Evolutionary conservation across 2,113 vertebrate genomes (phyloP), one percentile per base, ranked within the genome.

Genomic region (Psittacara wagleri): DNA sequence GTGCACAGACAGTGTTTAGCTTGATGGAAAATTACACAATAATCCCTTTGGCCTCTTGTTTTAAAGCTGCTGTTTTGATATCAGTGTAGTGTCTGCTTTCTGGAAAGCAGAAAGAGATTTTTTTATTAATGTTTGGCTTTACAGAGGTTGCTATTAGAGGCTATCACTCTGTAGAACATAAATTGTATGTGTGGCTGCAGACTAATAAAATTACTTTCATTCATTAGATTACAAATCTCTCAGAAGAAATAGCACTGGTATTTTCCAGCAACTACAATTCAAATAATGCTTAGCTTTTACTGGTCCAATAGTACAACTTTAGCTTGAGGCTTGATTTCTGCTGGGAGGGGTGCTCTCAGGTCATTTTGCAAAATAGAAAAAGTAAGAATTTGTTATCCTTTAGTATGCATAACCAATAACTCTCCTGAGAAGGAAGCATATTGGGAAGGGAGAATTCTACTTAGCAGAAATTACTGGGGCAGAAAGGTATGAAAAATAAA

Each of bases 141-240:
- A 55, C 55, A 86, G 76, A 39, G 24, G 16, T 72, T 61, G 66
- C 43, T 83, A 12, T 70, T 94, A 48, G 33, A 63, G 33, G 33
- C 61, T 88, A 13, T 92, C 54, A 67, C 74, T 92, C 76, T 86
- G 48, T 29, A 59, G 46, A 87, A 88, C 1, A 0, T 74, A 83
- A 92, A 75, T 75, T 74, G 54, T 63, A 43, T 13, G 20, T 86
- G 61, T 48, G 66, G 57, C 55, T 96, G 68, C 20, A 80, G 83
- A 62, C 72, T 86, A 73, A 93, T 75, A 59, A 83, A 86, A 90
- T 91, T 83, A 57, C 43, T 82, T 92, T 55, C 43, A 83, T 94
- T 84, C 52, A 66, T 93, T 93, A 54, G 70, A 69, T 93, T 91
- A 86, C 33, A 88, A 77, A 55, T 67, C 13, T 77, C 54, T 88